Conservation (phyloP, 2,888 invertebrate species). For the Stenoptilia bipunctidactyla region DNA sequence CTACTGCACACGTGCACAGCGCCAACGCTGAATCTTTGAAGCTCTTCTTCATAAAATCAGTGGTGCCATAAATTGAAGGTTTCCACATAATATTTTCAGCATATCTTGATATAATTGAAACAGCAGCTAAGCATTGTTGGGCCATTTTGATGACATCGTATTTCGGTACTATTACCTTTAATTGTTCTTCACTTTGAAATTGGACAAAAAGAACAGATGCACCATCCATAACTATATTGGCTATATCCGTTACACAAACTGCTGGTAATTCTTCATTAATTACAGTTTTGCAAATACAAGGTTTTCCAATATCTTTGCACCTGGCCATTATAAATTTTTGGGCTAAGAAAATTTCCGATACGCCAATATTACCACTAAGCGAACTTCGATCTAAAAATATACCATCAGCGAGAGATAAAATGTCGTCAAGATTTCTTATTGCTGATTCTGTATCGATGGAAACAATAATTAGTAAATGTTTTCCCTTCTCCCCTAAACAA, state of each 20-base stretch:
- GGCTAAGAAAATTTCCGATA: conserved; percentile 89
- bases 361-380: conserved; percentile 87
- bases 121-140: conserved; percentile 78
- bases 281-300: conserved; percentile 90
- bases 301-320: conserved; percentile 87
- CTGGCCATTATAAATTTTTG: conserved; percentile 89
- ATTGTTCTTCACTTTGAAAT: conserved; percentile 57
- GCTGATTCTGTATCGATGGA: conserved; percentile 44
- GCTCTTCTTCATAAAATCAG: conserved; percentile 71
- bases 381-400: conserved; percentile 90
- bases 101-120: conserved; percentile 84
- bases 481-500: conserved; percentile 44
- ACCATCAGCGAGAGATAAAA: conserved; percentile 84
- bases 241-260: conserved; percentile 87
- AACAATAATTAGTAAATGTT: conserved; percentile 52
- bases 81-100: conserved; percentile 90
- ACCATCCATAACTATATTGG: conserved; percentile 91
- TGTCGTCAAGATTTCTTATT: conserved; percentile 75
- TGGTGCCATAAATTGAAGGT: conserved; percentile 81
- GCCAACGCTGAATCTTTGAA: conserved; percentile 69
- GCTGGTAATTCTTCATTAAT: conserved; percentile 85
- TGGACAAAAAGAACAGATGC: conserved; percentile 89
- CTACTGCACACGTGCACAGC: conserved; percentile 47
- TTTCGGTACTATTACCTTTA: conserved; percentile 38
- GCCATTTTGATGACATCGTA: conserved; percentile 49